These are phyloP conservation scores for Arothron firmamentum DNA, from an alignment of 2,113 vertebrate species.

Conservation along the genomic window DNA sequence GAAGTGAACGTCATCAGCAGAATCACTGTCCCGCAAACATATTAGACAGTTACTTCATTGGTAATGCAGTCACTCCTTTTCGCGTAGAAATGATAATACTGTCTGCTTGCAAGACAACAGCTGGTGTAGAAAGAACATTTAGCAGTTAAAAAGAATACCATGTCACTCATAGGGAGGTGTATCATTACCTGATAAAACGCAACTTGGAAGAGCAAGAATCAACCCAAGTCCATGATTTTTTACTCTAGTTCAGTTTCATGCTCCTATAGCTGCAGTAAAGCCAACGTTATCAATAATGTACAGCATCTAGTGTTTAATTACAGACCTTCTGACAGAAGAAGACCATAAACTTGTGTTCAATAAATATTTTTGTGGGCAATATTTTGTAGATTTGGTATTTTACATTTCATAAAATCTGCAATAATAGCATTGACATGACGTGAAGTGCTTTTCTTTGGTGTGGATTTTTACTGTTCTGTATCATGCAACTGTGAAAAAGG, in stretches of 20 bases:
- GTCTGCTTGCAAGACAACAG: constrained; percentile 41
- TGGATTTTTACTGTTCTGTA: constrained; percentile 39
- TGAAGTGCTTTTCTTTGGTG: constrained; percentile 37
- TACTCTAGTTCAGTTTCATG: neutral
- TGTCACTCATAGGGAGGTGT: constrained; percentile 34
- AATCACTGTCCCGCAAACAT: constrained; percentile 2
- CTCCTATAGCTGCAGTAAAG: constrained; percentile 19
- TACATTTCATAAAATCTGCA: constrained; percentile 11
- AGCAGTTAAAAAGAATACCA: constrained; percentile 47
- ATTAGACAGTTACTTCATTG: constrained; percentile 14
- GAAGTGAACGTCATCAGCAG: constrained; percentile 3
- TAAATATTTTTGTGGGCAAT: constrained; percentile 50
- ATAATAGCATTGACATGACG: constrained; percentile 14
- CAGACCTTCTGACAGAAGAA: constrained; percentile 35
- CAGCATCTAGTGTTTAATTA: constrained; percentile 21
- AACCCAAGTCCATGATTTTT: constrained; percentile 10
- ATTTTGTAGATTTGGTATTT: constrained; percentile 12
- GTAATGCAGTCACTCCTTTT: constrained; percentile 18
- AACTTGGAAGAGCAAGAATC: constrained; percentile 3
- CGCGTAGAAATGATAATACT: constrained; percentile 27
- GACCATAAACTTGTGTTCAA: constrained; percentile 54
- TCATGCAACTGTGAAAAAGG: constrained; percentile 24
- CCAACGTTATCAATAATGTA: constrained; percentile 16
- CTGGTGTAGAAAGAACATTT: constrained; percentile 38
- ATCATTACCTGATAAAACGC: constrained; percentile 33